Evolutionary conservation across 2,113 vertebrate species (phyloP).

Genomic region (Phylloscopus trochilus): DNA sequence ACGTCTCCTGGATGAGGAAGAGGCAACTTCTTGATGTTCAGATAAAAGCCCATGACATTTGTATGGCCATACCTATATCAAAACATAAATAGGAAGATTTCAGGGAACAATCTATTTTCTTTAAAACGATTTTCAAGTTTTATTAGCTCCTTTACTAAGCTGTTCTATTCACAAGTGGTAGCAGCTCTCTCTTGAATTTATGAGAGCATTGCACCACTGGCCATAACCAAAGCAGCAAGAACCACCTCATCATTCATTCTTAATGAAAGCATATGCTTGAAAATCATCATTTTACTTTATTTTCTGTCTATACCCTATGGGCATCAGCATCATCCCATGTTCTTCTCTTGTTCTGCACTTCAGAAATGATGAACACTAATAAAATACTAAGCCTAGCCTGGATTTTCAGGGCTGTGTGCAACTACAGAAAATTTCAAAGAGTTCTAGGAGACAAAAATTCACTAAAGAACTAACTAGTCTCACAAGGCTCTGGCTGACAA

Average conservation of each 20-base stretch:
- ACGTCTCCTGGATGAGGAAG: background rate
- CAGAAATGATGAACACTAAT: background rate
- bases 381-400: background rate
- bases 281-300: background rate
- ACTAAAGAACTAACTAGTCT: background rate
- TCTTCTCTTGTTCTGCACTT: background rate
- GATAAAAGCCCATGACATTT: background rate
- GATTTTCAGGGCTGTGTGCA: background rate
- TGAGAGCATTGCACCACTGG: background rate
- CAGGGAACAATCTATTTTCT: background rate
- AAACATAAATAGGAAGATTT: background rate
- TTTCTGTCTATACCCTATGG: background rate
- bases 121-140: background rate
- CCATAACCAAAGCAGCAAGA: background rate
- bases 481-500: background rate
- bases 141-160: background rate
- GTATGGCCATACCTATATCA: background rate
- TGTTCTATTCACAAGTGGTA: background rate
- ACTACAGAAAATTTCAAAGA: constrained; percentile 3
- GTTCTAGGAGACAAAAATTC: background rate
- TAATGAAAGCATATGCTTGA: background rate
- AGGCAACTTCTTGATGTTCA: background rate
- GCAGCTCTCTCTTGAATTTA: background rate
- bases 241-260: background rate
- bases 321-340: background rate